Conservation (phyloP, 2,797 vertebrate species). For the Galaxias olidus region DNA sequence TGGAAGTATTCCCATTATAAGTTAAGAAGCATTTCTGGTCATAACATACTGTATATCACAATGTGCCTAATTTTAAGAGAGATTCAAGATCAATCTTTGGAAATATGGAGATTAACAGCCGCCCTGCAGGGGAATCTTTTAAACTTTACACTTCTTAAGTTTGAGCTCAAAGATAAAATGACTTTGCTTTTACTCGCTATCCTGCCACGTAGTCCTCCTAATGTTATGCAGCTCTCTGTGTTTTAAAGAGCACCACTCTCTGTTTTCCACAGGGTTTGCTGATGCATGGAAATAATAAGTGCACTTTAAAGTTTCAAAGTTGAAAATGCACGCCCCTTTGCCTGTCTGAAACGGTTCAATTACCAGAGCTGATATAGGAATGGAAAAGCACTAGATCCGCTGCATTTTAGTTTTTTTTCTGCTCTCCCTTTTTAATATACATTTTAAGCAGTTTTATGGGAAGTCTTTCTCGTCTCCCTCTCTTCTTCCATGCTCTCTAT, state of each 20-base stretch:
- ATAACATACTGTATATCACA: too few species aligned
- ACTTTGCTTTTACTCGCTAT: conserved; percentile 1
- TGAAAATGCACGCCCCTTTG: conserved; percentile 31
- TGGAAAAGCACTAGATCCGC: conserved; percentile 7
- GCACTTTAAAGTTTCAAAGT: conserved; percentile 58
- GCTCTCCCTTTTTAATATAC: neutral
- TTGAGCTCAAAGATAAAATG: neutral
- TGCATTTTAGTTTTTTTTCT: conserved; percentile 5
- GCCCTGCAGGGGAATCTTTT: too few species aligned
- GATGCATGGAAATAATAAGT: conserved; percentile 63
- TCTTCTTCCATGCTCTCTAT: neutral
- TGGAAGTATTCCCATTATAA: too few species aligned
- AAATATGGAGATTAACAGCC: too few species aligned
- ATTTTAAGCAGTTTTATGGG: neutral
- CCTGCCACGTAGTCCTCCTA: conserved; percentile 24
- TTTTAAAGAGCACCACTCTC: conserved; percentile 37
- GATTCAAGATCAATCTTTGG: too few species aligned
- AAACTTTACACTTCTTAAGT: neutral
- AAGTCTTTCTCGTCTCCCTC: neutral
- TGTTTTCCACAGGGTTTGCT: conserved; percentile 43
- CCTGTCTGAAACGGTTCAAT: conserved; percentile 58
- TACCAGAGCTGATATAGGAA: conserved; percentile 49
- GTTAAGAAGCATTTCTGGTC: too few species aligned
- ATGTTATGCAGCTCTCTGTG: conserved; percentile 55
- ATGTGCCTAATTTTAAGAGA: too few species aligned